Evolutionary conservation across 2,797 vertebrate genomes (phyloP), one percentile per base, ranked within the genome.

Genomic region (Myripristis jacobus): DNA sequence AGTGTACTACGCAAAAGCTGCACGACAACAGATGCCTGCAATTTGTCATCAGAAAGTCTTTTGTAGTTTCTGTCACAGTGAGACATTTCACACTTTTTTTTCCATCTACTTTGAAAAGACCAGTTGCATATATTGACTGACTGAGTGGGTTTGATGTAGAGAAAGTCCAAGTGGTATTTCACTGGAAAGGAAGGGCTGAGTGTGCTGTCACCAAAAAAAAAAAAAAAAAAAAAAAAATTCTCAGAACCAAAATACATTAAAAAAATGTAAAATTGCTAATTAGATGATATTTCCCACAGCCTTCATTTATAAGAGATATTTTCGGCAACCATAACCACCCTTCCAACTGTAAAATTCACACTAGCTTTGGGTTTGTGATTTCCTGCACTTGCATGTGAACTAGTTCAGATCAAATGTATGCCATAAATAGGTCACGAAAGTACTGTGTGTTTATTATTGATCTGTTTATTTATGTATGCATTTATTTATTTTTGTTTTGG

Each of bases 161-260:
- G 16, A 68, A 3, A 19, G 22, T 56, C 61, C 21, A 51, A 43
- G 52, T 25, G 18, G 27, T 43, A 25, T 36, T 70, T 1, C 55
- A 59, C 13, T 44, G 55, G 54, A 68, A 69, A 69, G 69, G 75
- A 86, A 82, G 69, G 29, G 11, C 67, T 70, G 55, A 56, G 61
- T 34, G 77, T 11, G 31, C n/a, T 43, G 11, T 15, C n/a, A n/a
- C n/a, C n/a, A n/a, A n/a, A n/a, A n/a, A n/a, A n/a, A n/a, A n/a
- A n/a, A n/a, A n/a, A n/a, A n/a, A n/a, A n/a, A n/a, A n/a, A n/a
- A n/a, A n/a, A n/a, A n/a, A n/a, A n/a, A n/a, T n/a, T 58, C n/a
- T 53, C 10, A 71, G 22, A 56, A 3, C 13, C 2, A 12, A 12
- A 15, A 36, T n/a, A n/a, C n/a, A n/a, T n/a, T n/a, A n/a, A n/a